phyloP scores from a whole-genome alignment of 2,888 invertebrate species.

The Allacma fusca region DNA sequence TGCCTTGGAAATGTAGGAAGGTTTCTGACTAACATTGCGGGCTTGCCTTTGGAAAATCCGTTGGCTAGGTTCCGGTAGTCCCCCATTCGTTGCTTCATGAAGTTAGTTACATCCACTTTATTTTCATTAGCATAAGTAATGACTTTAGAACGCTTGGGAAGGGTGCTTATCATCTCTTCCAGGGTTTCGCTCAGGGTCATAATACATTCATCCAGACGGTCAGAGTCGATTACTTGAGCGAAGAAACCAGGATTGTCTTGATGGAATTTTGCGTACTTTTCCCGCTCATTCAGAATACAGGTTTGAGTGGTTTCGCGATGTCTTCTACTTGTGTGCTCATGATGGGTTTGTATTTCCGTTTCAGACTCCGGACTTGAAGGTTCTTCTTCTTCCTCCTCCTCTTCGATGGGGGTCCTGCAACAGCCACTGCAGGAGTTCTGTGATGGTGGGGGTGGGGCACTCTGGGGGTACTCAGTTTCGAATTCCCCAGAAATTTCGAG shows the following conservation, averaged over 20 bases:
- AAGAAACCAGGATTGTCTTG: conserved; percentile 53
- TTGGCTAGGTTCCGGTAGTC: not conserved
- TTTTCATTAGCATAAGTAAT: conserved; percentile 22
- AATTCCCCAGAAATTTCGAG: not conserved
- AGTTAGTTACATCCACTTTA: not conserved
- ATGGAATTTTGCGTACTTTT: conserved; percentile 46
- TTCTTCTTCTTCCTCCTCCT: not conserved
- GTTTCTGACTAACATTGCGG: not conserved
- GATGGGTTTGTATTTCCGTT: not conserved
- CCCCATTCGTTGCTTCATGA: conserved; percentile 11
- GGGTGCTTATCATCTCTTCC: not conserved
- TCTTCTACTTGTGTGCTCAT: not conserved
- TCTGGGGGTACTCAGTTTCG: not conserved
- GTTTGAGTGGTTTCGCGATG: not conserved
- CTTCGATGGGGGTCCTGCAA: not conserved
- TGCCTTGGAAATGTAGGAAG: not conserved
- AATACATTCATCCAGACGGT: conserved; percentile 24
- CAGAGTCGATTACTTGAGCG: conserved; percentile 41
- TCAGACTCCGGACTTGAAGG: not conserved
- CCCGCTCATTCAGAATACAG: conserved; percentile 16
- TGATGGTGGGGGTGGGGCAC: not conserved
- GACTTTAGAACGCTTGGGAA: not conserved
- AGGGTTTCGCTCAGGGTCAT: not conserved
- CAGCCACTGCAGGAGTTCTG: not conserved
- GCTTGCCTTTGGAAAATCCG: conserved; percentile 23